Evolutionary conservation across 2,797 vertebrate species (phyloP), one percentile per base, ranked within the genome.

Genomic region (Gymnopithys bicolor): DNA sequence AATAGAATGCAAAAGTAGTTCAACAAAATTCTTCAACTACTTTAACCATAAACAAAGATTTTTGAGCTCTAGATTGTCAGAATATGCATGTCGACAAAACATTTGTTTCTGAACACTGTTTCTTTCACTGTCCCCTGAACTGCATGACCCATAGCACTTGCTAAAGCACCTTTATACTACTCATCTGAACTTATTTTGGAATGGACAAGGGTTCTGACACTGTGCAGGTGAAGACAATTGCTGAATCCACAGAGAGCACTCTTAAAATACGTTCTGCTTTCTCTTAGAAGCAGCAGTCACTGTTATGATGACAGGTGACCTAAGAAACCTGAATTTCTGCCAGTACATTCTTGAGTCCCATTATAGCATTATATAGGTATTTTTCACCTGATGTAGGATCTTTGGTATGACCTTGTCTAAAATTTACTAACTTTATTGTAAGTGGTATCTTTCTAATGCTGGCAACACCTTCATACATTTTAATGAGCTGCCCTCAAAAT

Each of bases 401-500:
- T 95, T 62, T 76, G 52, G 51, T 78, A 24, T 94, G 90, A 95
- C 92, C 94, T 96, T 96, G 85, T 89, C 64, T 93, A 51, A 91
- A 87, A 79, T 90, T 94, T 92, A 94, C 76, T 91, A 80, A 90
- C 94, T 96, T 95, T 78, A 88, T 74, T 90, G 28, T 77, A 93
- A 95, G 78, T 59, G 62, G 62, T 85, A 51, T 93, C 81, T 95
- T 89, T 93, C 84, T 94, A 95, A 90, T 91, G 85, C 37, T 56
- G 77, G 90, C 70, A 93, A 80, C 59, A 93, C 32, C 49, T 89
- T 95, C 90, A 95, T 94, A 66, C 69, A 96, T 97, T 96, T 97
- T 97, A 95, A 97, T 96, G 64, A 87, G 39, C 87, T 87, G 52
- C 73, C 68, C 73, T 84, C 85, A 91, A 95, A 89, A 92, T 92